Evolutionary conservation across 2,888 invertebrate genomes (phyloP).

Genomic region (Coremacera marginata): DNA sequence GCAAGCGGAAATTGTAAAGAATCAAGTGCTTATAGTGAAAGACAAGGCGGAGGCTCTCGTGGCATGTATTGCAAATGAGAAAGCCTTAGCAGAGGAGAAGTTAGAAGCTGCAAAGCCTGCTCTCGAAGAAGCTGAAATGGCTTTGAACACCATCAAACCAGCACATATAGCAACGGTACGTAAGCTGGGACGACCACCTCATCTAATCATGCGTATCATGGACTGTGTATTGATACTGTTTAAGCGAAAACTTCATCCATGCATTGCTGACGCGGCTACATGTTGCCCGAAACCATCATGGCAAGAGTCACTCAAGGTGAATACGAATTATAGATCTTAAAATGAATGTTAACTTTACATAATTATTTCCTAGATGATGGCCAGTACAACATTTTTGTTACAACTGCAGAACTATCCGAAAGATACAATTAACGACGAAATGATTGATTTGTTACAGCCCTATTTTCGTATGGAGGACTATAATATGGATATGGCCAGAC

Average conservation of each 20-base stretch:
- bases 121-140: conserved; percentile 93
- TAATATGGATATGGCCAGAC: conserved; percentile 96
- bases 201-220: conserved; percentile 98
- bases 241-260: conserved; percentile 87
- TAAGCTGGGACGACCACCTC: conserved; percentile 94
- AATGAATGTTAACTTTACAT: background rate
- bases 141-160: conserved; percentile 95
- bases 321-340: background rate
- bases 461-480: conserved; percentile 93
- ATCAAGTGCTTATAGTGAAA: conserved; percentile 95
- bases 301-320: conserved; percentile 89
- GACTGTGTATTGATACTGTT: conserved; percentile 95
- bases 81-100: conserved; percentile 83
- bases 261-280: conserved; percentile 81
- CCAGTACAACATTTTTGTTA: conserved; percentile 90
- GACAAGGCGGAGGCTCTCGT: conserved; percentile 94
- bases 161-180: conserved; percentile 96
- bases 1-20: conserved; percentile 95
- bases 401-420: conserved; percentile 95
- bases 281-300: conserved; percentile 90
- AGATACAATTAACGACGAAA: conserved; percentile 96
- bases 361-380: conserved; percentile 82
- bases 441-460: conserved; percentile 91
- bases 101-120: conserved; percentile 96
- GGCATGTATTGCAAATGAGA: conserved; percentile 88